Conservation (phyloP, 1,140 invertebrate species). For the Chrysoperla carnea region DNA sequence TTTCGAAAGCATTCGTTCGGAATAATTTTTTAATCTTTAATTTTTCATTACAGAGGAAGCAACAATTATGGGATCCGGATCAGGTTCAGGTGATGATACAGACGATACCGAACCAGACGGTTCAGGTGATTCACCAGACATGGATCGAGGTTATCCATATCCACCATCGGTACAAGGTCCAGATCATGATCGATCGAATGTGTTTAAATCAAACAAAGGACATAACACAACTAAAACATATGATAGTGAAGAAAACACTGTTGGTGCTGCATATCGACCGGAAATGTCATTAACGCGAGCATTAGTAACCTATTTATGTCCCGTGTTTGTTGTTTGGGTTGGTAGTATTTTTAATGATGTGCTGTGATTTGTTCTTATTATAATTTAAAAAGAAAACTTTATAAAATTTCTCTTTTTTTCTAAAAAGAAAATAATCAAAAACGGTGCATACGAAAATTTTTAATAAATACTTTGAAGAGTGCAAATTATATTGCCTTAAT, state of each 20-base stretch:
- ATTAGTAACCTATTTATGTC: slow-evolving; percentile 53
- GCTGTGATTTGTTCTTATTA: slow-evolving; percentile 38
- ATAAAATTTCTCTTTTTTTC: too few relatives aligned
- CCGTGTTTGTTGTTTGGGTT: slow-evolving; percentile 68
- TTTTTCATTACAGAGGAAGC: slow-evolving; percentile 10
- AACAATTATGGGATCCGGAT: slow-evolving; percentile 17
- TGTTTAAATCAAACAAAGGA: neutral
- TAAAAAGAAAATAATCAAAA: too few relatives aligned
- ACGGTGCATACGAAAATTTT: too few relatives aligned
- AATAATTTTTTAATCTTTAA: neutral
- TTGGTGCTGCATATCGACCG: slow-evolving; percentile 21
- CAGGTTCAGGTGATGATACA: slow-evolving; percentile 18
- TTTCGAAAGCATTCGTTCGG: neutral
- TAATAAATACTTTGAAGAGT: too few relatives aligned
- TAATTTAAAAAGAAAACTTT: slow-evolving; percentile 1
- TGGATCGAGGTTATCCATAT: slow-evolving; percentile 5
- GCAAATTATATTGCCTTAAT: too few relatives aligned
- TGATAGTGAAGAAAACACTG: slow-evolving; percentile 18
- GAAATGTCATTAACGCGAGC: slow-evolving; percentile 35
- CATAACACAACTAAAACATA: neutral
- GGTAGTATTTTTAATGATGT: slow-evolving; percentile 61
- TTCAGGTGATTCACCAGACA: slow-evolving; percentile 5
- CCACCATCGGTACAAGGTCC: neutral
- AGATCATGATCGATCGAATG: neutral
- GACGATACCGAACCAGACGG: slow-evolving; percentile 1